phyloP scores from a whole-genome alignment of 2,113 vertebrate species.

The Peucedramus taeniatus region DNA sequence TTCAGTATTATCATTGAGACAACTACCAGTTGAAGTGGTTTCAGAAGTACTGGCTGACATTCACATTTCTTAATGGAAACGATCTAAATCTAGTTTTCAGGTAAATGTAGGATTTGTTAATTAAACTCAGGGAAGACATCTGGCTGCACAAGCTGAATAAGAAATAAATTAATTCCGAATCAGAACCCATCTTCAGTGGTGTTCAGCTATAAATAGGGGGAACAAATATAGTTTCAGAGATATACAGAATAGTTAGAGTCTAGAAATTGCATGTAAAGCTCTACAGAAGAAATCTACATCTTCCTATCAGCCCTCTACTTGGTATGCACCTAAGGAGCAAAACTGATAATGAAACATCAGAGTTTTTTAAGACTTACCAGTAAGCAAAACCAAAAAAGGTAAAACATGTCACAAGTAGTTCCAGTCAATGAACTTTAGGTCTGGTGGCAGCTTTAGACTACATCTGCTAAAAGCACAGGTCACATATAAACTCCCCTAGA shows the following conservation, averaged over 20 bases:
- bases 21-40: neutral
- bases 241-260: neutral
- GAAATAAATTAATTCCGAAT: neutral
- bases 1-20: neutral
- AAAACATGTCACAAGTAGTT: neutral
- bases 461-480: neutral
- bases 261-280: neutral
- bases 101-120: neutral
- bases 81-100: neutral
- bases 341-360: neutral
- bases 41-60: fast-evolving
- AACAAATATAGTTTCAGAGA: neutral
- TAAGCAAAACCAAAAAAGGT: neutral
- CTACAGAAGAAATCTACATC: neutral
- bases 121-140: neutral
- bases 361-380: neutral
- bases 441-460: neutral
- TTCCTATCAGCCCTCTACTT: neutral
- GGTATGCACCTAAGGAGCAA: neutral
- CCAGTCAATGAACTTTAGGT: neutral
- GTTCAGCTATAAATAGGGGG: neutral
- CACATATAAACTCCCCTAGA: neutral
- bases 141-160: neutral
- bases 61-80: neutral
- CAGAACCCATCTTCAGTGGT: neutral